A percentile compares a stretch with the other conserved stretches of the same genome.
These are phyloP conservation scores for Anguilla obscura DNA, from an alignment of 2,797 vertebrate genomes.

Conservation along the genomic window DNA sequence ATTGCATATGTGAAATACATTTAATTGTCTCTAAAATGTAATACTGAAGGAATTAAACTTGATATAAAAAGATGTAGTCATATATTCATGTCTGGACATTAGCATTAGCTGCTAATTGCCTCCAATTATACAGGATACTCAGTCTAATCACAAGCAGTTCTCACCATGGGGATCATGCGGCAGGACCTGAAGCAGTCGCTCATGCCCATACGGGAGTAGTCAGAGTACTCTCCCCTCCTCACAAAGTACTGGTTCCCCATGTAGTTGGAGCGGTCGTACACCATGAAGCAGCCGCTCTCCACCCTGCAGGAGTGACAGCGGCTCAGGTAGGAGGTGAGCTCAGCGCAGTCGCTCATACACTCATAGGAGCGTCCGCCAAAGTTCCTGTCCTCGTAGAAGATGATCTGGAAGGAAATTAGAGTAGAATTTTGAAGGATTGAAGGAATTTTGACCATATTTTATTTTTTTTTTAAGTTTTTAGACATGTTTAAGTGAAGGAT, in stretches of 20 bases:
- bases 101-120: neutral
- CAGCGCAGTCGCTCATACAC: constrained; percentile 58
- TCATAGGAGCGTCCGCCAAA: constrained; percentile 54
- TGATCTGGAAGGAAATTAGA: constrained; percentile 12
- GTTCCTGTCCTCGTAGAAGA: constrained; percentile 35
- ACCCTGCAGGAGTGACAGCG: constrained; percentile 59
- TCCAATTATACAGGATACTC: neutral
- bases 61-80: neutral
- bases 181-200: constrained; percentile 54
- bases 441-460: neutral
- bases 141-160: neutral
- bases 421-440: neutral
- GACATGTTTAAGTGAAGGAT: neutral
- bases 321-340: constrained; percentile 59
- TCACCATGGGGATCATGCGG: constrained; percentile 52
- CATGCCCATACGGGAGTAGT: constrained; percentile 50
- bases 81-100: too few species aligned
- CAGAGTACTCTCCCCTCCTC: constrained; percentile 54
- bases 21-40: neutral
- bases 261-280: constrained; percentile 54
- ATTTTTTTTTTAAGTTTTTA: neutral
- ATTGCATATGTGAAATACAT: too few species aligned
- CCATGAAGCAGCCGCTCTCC: constrained; percentile 59
- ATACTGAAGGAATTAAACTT: neutral
- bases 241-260: constrained; percentile 55